phyloP scores from a whole-genome alignment of 1,140 invertebrate species.

The Trichoplusia ni region DNA sequence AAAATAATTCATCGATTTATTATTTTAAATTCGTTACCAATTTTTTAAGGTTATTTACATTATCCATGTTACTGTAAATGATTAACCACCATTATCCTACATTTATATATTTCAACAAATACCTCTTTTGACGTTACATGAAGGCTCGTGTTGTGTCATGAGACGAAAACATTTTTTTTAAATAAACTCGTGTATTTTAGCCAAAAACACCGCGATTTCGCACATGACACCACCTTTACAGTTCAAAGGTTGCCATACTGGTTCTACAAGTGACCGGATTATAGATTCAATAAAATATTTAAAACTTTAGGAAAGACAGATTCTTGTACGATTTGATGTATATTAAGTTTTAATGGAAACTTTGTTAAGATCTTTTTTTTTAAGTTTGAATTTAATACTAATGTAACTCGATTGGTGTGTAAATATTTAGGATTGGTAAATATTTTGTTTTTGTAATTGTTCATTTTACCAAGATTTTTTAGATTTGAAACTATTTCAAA shows the following conservation, averaged over 20 bases:
- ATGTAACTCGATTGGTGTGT: constrained; percentile 1
- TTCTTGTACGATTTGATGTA: constrained; percentile 22
- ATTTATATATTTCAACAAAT: too few relatives aligned
- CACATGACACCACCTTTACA: constrained; percentile 50
- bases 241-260: constrained; percentile 66
- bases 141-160: too few relatives aligned
- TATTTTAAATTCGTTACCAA: too few relatives aligned
- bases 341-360: constrained; percentile 16
- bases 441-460: background rate
- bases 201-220: background rate
- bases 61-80: too few relatives aligned
- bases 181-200: background rate
- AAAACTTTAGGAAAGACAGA: constrained; percentile 39
- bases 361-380: background rate
- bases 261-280: constrained; percentile 53
- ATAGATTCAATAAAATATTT: constrained; percentile 42
- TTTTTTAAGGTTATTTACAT: too few relatives aligned
- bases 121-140: too few relatives aligned
- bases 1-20: too few relatives aligned
- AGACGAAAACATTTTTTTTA: background rate
- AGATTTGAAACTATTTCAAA: too few relatives aligned
- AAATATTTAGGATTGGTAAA: background rate
- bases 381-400: background rate
- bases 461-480: too few relatives aligned
- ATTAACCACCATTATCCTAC: too few relatives aligned